phyloP scores from a whole-genome alignment of 2,888 invertebrate genomes.

The Octonoba sinensis region DNA sequence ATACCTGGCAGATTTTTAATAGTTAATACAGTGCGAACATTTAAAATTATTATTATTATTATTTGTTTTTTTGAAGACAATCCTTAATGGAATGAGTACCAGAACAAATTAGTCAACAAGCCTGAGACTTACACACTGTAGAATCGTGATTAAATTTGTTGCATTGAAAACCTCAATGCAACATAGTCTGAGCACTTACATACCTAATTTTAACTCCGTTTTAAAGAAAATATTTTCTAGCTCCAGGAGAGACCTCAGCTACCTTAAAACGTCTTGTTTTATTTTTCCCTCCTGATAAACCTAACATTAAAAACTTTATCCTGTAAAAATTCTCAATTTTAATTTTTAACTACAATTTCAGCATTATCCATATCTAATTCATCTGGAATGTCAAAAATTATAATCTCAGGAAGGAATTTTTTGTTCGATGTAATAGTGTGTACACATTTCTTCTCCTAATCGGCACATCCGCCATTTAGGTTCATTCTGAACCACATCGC shows the following conservation, averaged over 20 bases:
- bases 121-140: background rate
- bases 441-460: conserved; percentile 3
- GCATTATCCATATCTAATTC: conserved; percentile 13
- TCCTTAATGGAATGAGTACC: background rate
- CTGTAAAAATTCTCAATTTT: background rate
- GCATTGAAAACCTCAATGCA: background rate
- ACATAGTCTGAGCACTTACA: conserved; percentile 6
- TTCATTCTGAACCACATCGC: too few species aligned
- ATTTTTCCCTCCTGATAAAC: background rate
- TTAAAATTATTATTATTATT: too few species aligned
- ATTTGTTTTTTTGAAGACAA: too few species aligned
- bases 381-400: conserved; percentile 4
- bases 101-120: background rate
- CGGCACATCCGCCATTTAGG: too few species aligned
- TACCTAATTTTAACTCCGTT: background rate
- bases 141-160: conserved; percentile 1
- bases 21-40: background rate
- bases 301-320: background rate
- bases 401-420: background rate
- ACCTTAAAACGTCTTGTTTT: conserved; percentile 1
- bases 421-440: background rate
- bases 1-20: background rate
- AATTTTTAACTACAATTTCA: conserved; percentile 10
- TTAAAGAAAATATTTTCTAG: conserved; percentile 9
- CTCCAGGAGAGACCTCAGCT: conserved; percentile 10